These are phyloP conservation scores for Nycticorax nycticorax DNA, from an alignment of 2,113 vertebrate genomes.

Conservation along the genomic window DNA sequence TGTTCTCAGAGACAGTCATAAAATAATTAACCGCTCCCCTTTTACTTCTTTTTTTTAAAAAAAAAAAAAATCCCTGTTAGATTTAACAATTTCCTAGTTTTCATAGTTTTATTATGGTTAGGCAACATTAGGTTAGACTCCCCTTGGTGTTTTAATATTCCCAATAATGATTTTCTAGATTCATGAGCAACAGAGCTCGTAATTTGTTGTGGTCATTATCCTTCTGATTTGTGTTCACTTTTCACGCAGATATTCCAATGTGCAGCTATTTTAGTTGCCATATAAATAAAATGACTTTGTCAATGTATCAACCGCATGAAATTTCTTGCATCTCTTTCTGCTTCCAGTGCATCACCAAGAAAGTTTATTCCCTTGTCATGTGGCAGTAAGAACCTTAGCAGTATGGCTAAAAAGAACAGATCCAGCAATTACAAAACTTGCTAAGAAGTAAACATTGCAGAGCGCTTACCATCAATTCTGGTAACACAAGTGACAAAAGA, in stretches of 20 bases:
- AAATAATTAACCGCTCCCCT: background rate
- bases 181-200: background rate
- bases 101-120: background rate
- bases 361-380: background rate
- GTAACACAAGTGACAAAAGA: background rate
- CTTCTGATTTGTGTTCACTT: background rate
- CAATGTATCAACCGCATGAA: fast-evolving
- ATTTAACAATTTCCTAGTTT: background rate
- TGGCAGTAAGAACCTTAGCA: background rate
- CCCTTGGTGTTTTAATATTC: background rate
- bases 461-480: background rate
- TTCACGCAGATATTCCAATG: background rate
- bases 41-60: background rate
- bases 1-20: background rate
- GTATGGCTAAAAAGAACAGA: background rate
- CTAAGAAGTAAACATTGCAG: background rate
- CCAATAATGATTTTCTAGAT: background rate
- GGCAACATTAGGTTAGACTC: background rate
- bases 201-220: background rate
- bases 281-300: background rate
- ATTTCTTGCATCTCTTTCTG: background rate
- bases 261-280: background rate
- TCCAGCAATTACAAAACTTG: background rate
- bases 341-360: background rate
- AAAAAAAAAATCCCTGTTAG: background rate